Evolutionary conservation across 2,888 invertebrate species (phyloP), one percentile per base, ranked within the genome.

Genomic region (Dicroscelio sp.): DNA sequence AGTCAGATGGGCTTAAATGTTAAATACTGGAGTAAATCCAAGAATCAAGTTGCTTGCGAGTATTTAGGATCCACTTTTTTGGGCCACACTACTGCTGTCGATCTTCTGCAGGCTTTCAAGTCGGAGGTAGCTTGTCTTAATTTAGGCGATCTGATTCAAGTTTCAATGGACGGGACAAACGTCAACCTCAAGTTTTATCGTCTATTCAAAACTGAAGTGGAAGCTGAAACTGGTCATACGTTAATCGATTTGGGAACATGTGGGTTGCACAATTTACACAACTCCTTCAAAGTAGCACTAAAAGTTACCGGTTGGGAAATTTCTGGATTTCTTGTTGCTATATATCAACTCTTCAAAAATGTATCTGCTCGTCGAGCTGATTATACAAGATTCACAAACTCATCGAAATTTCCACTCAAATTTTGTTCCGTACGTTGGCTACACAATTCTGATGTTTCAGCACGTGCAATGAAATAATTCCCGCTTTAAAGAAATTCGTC

Each of bases 1-100:
- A 55, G 65, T 20, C 94, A 95, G 90, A 95, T 95, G 94, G 95
- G 95, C 83, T 60, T 95, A 17, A 33, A 86, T 10, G 87, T 96
- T 4, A 82, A 94, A 38, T 94, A 85, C 67, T 95, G 93, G 94
- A 75, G 65, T n/a, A 63, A 63, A 87, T 73, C 63, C 25, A 65
- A 52, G 35, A 25, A 93, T 63, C 48, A 82, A 87, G 94, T 93
- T 14, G 52, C 86, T 17, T 90, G 92, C n/a, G 75, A 93, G 67
- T 95, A 95, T 69, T 86, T 93, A 10, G 92, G 73, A 31, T 95
- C 94, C 10, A 78, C 86, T 25, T 94, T 91, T 67, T 35, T 94
- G 2, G 83, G 83, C 14, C 82, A 86, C 58, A 73, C 91, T 8
- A 93, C 73, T 12, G 94, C 94, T 31, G 63, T 69, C 33, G 93